A percentile compares a stretch with the other conserved stretches of the same genome.
Evolutionary conservation across 2,113 vertebrate species (phyloP).

Genomic region (Psephotus haematonotus): DNA sequence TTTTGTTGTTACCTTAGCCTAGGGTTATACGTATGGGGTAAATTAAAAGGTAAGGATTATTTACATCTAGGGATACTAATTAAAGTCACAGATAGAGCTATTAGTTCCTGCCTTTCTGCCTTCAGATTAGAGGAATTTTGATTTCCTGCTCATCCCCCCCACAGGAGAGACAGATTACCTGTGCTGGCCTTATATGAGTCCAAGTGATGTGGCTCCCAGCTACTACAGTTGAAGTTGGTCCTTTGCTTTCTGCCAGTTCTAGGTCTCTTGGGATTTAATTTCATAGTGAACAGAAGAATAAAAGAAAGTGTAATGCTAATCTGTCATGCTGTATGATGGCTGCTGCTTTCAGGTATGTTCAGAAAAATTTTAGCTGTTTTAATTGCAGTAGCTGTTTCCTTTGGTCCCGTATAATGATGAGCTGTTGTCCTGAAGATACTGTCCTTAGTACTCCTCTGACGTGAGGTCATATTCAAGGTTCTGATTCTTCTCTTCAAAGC

Average conservation of each 20-base stretch:
- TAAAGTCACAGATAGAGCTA: background rate
- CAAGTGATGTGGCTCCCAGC: background rate
- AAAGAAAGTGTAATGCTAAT: background rate
- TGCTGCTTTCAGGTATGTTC: background rate
- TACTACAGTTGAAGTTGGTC: background rate
- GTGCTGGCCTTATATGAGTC: background rate
- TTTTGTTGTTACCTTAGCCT: background rate
- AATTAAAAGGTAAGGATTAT: background rate
- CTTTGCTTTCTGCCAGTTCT: background rate
- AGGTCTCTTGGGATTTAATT: background rate
- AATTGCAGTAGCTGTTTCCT: background rate
- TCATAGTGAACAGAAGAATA: background rate
- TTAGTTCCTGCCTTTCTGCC: background rate
- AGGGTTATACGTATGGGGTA: background rate
- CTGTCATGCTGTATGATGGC: background rate
- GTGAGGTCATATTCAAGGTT: background rate
- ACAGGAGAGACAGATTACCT: background rate
- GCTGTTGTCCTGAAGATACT: background rate
- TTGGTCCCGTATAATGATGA: background rate
- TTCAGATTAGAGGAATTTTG: background rate
- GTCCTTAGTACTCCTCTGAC: background rate
- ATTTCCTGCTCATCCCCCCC: background rate
- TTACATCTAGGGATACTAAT: background rate
- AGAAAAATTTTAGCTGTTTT: background rate
- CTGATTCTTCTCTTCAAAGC: slow-evolving; percentile 1